Conservation (phyloP, 2,113 vertebrate species). For the Bothrops jararaca region DNA sequence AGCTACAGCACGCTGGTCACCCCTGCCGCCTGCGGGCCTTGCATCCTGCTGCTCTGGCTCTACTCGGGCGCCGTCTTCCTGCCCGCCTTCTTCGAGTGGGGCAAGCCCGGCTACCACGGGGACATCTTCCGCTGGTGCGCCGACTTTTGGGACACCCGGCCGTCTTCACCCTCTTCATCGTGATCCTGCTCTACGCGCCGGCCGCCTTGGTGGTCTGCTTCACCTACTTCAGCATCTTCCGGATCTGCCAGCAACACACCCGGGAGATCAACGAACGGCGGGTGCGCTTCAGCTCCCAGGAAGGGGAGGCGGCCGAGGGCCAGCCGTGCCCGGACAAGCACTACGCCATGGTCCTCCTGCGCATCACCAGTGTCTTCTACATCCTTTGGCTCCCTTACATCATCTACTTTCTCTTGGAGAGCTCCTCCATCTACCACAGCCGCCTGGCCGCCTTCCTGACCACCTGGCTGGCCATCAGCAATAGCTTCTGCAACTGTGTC, state of each 20-base stretch:
- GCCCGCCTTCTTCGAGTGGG: constrained; percentile 92
- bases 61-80: constrained; percentile 93
- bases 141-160: constrained; percentile 83
- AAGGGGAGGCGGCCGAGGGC: constrained; percentile 70
- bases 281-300: constrained; percentile 87
- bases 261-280: constrained; percentile 92
- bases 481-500: constrained; percentile 99
- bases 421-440: constrained; percentile 84
- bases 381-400: constrained; percentile 97
- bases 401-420: constrained; percentile 95
- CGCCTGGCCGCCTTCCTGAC: constrained; percentile 88
- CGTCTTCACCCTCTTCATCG: constrained; percentile 91
- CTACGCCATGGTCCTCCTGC: constrained; percentile 94
- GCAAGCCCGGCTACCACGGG: constrained; percentile 96
- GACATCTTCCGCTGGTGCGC: constrained; percentile 94
- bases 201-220: constrained; percentile 92
- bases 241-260: constrained; percentile 96
- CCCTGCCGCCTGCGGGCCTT: constrained; percentile 89
- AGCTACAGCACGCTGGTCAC: constrained; percentile 90
- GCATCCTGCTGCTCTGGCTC: constrained; percentile 90
- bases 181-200: constrained; percentile 89
- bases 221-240: constrained; percentile 97
- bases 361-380: constrained; percentile 98
- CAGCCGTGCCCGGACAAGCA: constrained; percentile 87
- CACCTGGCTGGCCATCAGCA: constrained; percentile 98